Base-by-base conservation (phyloP, 1,140 invertebrate species). In the Mycetomoellerius zeteki region DNA sequence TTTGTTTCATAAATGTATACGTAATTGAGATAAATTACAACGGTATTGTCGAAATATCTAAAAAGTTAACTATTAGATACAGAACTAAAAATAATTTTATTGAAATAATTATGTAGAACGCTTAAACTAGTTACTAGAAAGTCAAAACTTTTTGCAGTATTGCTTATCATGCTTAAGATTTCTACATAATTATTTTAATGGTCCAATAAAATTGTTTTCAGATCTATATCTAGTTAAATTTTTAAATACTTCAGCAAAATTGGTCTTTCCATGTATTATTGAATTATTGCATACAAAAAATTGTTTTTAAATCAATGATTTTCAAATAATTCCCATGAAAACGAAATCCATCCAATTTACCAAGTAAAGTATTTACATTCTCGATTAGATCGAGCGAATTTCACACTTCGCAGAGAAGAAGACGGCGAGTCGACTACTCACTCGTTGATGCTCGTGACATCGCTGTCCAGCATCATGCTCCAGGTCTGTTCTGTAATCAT, bases 401-500 rank as follows among this genome's bases (percentile, higher is more conserved):
- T 82, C 65, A 71, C 21, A 58, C 24, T 65, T 21, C 16, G 24
- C n/a, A 43, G 16, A 75, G 58, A 50, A 30, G 24, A 21, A 56
- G 54, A 77, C 8, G 24, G 69, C 5, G 21, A n/a, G 8, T 62
- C 19, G 27, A 19, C 21, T 67, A 95, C 94, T 93, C 91, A 95
- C 94, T 95, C 95, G 91, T 94, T 95, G 93, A 94, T 93, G 92
- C 94, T 91, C 89, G 94, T 91, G 88, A 94, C 93, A 92, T 95
- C 95, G 90, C 92, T 95, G 92, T 95, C 95, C 94, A 95, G 94
- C 95, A 95, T 95, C 95, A 95, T 95, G 93, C 92, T 95, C 95
- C 95, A 95, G 90, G 95, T 95, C 92, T 95, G 95, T 93, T 95
- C 95, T 93, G 94, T 95, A 95, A 95, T 95, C 95, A 95, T 95